These are phyloP conservation scores for Meda fulgida DNA, from an alignment of 2,797 vertebrate species.

Conservation along the genomic window DNA sequence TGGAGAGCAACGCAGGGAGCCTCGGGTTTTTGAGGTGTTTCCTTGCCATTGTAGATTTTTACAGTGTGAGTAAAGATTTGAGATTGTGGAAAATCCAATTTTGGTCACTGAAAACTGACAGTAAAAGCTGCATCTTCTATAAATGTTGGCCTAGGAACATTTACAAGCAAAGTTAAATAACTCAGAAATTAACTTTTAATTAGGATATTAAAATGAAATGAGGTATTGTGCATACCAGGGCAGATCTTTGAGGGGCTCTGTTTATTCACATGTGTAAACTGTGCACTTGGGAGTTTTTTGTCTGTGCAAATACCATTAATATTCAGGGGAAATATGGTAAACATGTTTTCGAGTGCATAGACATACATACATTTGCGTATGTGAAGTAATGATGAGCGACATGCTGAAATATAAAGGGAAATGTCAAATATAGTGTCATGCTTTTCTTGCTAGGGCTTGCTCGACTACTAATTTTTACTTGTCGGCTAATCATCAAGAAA, in stretches of 20 bases:
- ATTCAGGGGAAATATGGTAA: constrained; percentile 39
- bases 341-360: constrained; percentile 28
- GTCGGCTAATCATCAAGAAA: not conserved
- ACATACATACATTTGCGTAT: constrained; percentile 12
- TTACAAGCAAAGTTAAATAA: constrained; percentile 22
- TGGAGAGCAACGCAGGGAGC: not conserved
- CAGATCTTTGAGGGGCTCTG: constrained; percentile 50
- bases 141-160: constrained; percentile 18
- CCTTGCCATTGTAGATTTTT: not conserved
- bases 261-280: constrained; percentile 63
- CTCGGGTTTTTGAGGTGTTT: not conserved
- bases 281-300: constrained; percentile 37
- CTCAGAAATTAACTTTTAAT: constrained; percentile 16
- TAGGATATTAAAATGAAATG: constrained; percentile 64
- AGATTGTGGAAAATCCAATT: constrained; percentile 10
- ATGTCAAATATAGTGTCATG: not conserved
- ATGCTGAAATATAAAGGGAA: constrained; percentile 6
- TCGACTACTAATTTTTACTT: not conserved
- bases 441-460: not conserved
- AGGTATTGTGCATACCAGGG: constrained; percentile 54
- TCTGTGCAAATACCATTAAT: constrained; percentile 35
- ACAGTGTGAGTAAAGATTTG: not conserved
- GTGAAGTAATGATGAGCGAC: constrained; percentile 5
- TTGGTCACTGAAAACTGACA: not conserved
- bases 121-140: not conserved